A percentile compares a stretch with the other conserved stretches of the same genome.
phyloP scores from a whole-genome alignment of 2,888 invertebrate species.

The Corbicula japonica region DNA sequence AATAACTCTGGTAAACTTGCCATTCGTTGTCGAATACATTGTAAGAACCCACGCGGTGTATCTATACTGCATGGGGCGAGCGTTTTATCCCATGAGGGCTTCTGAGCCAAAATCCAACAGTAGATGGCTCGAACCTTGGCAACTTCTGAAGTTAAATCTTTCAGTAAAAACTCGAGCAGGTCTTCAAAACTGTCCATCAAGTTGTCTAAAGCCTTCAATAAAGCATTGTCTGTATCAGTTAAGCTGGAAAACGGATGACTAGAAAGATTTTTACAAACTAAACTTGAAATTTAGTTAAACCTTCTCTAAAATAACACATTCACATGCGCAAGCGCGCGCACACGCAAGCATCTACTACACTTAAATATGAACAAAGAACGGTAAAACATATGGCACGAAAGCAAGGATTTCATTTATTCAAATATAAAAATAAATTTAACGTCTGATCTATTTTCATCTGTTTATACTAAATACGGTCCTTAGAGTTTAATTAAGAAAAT shows the following conservation, averaged over 20 bases:
- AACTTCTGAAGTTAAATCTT: conserved; percentile 52
- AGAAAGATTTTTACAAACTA: neutral
- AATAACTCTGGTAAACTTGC: conserved; percentile 67
- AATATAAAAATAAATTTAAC: too few relatives aligned
- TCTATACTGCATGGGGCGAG: conserved; percentile 51
- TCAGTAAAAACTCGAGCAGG: conserved; percentile 63
- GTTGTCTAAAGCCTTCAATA: conserved; percentile 51
- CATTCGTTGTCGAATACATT: conserved; percentile 58
- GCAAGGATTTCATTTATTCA: too few relatives aligned
- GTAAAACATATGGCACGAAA: too few relatives aligned
- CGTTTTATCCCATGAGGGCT: conserved; percentile 46
- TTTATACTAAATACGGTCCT: too few relatives aligned
- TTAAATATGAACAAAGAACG: too few relatives aligned
- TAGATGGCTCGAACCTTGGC: conserved; percentile 67
- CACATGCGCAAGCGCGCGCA: too few relatives aligned
- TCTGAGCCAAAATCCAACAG: conserved; percentile 67
- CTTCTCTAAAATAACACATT: too few relatives aligned
- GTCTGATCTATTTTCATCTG: too few relatives aligned
- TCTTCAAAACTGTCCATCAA: conserved; percentile 61
- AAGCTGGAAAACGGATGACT: neutral
- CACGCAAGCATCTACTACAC: too few relatives aligned
- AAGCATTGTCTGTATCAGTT: neutral
- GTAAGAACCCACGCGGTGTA: conserved; percentile 67
- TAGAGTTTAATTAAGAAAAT: too few relatives aligned
- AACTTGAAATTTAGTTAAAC: too few relatives aligned